phyloP scores from a whole-genome alignment of 2,888 invertebrate species.

The Eurytoma adleriae region DNA sequence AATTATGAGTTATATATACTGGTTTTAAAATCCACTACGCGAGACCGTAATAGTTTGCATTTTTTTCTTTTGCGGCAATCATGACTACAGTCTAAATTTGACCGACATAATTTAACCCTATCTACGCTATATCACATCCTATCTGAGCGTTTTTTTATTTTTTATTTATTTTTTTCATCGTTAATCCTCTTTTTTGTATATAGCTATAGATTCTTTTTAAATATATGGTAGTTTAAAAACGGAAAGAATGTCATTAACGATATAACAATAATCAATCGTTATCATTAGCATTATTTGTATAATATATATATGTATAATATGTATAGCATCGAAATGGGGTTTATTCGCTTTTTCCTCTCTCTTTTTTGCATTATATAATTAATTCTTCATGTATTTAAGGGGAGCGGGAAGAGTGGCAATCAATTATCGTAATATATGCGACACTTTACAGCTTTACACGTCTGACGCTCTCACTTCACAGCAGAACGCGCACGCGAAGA shows the following conservation, averaged over 20 bases:
- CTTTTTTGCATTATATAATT: constrained; percentile 4
- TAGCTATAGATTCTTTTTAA: constrained; percentile 35
- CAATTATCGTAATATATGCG: constrained; percentile 46
- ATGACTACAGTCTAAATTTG: constrained; percentile 51
- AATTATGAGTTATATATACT: constrained; percentile 28
- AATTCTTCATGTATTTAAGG: constrained; percentile 14
- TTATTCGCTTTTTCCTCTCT: constrained; percentile 28
- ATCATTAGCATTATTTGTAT: constrained; percentile 47
- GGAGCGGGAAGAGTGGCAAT: constrained; percentile 35
- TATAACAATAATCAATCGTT: constrained; percentile 48
- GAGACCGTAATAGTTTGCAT: constrained; percentile 33
- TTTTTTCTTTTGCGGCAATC: constrained; percentile 44
- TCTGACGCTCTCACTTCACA: constrained; percentile 34
- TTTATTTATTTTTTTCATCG: constrained; percentile 41
- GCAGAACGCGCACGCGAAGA: constrained; percentile 31
- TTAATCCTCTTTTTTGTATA: constrained; percentile 41
- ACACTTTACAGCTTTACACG: constrained; percentile 50
- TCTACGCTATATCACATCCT: constrained; percentile 74
- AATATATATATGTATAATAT: constrained; percentile 44
- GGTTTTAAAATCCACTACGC: constrained; percentile 41
- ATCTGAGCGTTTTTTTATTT: constrained; percentile 67
- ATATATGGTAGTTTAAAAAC: constrained; percentile 49
- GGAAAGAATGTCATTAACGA: constrained; percentile 46
- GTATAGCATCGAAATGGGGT: constrained; percentile 51
- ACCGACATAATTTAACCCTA: constrained; percentile 63